Base-by-base conservation (phyloP, 1,140 invertebrate species). In the Meloidogyne floridensis region DNA sequence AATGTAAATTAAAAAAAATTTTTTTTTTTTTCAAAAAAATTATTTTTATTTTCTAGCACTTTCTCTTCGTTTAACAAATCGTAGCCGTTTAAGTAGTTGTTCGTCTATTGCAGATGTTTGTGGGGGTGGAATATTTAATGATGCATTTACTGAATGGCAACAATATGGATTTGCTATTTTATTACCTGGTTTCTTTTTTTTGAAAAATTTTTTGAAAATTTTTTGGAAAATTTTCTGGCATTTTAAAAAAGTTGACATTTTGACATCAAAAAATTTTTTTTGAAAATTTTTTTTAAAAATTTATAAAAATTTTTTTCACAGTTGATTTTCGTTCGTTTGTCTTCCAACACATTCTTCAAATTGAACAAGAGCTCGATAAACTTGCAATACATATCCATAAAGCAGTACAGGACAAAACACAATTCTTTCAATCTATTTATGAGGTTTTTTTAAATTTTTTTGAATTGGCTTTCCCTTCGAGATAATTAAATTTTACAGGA, bases 301-400 rank as follows among this genome's bases (percentile, higher is more conserved):
- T 32, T n/a, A n/a, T n/a, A n/a, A n/a, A n/a, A 65, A 65, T 70
- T 32, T 5, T 65, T 43, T 20, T 79, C 72, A 15, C 13, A 79
- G 77, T 43, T 5, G 65, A 15, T 7, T 79, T 72, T 72, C 77
- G 77, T 43, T 65, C 77, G 6, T 84, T 84, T 54, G 56, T 84
- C 18, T 84, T 84, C 80, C 84, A 86, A 78, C 84, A 86, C 79
- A 84, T 84, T 78, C 65, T 84, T 11, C 84, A 84, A 82, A 77
- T 84, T 47, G 84, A 84, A 72, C 65, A 78, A 53, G 84, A 84
- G 70, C 69, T 85, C n/a, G 65, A 73, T 18, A 72, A 70, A 54
- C 73, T 82, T n/a, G 59, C 79, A 11, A n/a, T 72, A 15, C 53
- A 83, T 47, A 84, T 84, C 47, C 77, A 81, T 54, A 69, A 56